These are phyloP conservation scores for Chaetops frenatus DNA, from an alignment of 2,113 vertebrate genomes.

Conservation along the genomic window DNA sequence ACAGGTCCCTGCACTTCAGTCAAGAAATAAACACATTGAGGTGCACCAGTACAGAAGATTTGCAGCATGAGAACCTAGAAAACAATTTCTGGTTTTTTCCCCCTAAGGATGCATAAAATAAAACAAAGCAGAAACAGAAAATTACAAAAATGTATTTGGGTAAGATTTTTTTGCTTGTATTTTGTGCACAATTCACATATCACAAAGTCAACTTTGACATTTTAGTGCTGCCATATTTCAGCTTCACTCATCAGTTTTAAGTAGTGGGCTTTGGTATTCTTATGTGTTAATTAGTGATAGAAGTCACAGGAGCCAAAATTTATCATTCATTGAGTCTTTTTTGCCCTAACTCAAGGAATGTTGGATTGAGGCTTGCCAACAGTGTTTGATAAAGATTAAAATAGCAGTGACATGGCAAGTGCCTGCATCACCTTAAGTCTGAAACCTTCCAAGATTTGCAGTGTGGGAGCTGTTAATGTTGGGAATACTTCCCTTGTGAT, in stretches of 20 bases:
- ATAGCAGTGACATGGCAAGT: neutral
- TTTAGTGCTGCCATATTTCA: neutral
- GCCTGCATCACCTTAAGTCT: neutral
- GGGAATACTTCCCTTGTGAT: neutral
- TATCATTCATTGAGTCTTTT: neutral
- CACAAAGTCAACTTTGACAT: neutral
- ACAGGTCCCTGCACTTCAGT: neutral
- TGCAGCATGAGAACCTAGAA: neutral
- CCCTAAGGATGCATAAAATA: neutral
- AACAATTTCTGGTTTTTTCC: neutral
- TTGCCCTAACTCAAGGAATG: neutral
- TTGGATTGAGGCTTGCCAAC: neutral
- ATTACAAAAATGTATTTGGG: neutral
- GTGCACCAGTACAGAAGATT: neutral
- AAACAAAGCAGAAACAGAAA: neutral
- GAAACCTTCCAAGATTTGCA: neutral
- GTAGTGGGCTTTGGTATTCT: neutral
- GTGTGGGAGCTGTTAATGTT: neutral
- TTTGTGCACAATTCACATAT: neutral
- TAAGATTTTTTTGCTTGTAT: neutral
- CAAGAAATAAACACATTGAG: neutral
- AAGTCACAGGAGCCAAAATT: neutral
- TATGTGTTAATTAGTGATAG: neutral
- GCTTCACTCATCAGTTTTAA: neutral
- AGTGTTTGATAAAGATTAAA: neutral